Evolutionary conservation across 2,888 invertebrate genomes (phyloP).

Genomic region (Aporophyla lueneburgensis): DNA sequence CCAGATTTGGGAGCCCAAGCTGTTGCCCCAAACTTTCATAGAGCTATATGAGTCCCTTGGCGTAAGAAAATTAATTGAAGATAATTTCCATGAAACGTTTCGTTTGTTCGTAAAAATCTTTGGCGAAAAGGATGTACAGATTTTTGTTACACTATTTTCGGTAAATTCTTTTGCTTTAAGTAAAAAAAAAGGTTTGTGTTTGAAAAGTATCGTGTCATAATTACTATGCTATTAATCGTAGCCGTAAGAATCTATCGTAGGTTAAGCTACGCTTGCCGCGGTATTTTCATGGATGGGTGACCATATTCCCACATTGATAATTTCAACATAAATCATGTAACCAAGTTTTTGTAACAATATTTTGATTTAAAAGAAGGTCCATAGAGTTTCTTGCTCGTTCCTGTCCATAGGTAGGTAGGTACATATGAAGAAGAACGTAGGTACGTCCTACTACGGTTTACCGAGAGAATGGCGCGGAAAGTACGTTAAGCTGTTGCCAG

Average conservation of each 20-base stretch:
- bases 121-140: not conserved
- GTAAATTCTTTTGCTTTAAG: not conserved
- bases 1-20: constrained; percentile 33
- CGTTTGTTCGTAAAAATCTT: constrained; percentile 6
- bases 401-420: no score
- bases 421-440: no score
- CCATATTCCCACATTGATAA: no score
- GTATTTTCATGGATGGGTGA: not conserved
- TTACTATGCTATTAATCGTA: not conserved
- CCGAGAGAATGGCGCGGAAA: no score
- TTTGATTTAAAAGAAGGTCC: no score
- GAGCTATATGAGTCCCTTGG: constrained; percentile 15
- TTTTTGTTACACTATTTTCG: not conserved
- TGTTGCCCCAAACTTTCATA: constrained; percentile 40
- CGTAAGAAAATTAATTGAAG: constrained; percentile 20
- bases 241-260: not conserved
- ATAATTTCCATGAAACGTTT: constrained; percentile 9
- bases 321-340: no score
- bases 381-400: no score
- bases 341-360: no score
- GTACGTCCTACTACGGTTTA: no score
- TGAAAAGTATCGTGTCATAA: not conserved
- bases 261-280: not conserved
- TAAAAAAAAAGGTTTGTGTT: not conserved
- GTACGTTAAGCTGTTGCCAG: no score